Percentiles rank a stretch among this genome's conserved stretches.
Evolutionary conservation across 2,888 invertebrate species (phyloP).

Genomic region (Drosophila austrosaltans): DNA sequence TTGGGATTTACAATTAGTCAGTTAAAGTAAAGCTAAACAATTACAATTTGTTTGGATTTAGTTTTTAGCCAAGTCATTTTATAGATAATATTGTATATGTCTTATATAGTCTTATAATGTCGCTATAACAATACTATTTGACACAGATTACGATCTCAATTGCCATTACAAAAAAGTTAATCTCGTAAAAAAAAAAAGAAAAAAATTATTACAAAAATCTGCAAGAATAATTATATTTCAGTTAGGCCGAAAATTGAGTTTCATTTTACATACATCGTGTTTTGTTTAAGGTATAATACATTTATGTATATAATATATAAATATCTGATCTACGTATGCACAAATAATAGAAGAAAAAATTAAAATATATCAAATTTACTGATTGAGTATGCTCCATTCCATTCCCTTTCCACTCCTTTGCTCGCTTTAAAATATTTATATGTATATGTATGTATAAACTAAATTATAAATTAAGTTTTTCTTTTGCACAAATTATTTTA

Average conservation of each 20-base stretch:
- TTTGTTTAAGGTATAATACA: slow-evolving; percentile 8
- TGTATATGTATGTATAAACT: slow-evolving; percentile 51
- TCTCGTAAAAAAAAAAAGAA: too few species aligned
- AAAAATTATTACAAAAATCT: neutral
- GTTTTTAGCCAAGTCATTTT: neutral
- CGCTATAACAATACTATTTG: neutral
- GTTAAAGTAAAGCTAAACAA: too few species aligned
- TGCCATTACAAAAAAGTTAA: neutral
- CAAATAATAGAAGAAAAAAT: slow-evolving; percentile 15
- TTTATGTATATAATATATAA: slow-evolving; percentile 24
- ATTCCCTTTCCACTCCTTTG: neutral
- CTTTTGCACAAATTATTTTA: slow-evolving; percentile 42
- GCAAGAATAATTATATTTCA: neutral
- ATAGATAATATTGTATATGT: too few species aligned
- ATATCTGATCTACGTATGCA: slow-evolving; percentile 20
- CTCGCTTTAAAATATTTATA: slow-evolving; percentile 25
- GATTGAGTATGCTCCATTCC: slow-evolving; percentile 35
- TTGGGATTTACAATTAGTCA: too few species aligned
- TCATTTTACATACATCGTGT: neutral
- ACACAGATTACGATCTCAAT: neutral
- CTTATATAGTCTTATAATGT: neutral
- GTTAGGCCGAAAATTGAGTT: slow-evolving; percentile 3
- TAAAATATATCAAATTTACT: slow-evolving; percentile 38
- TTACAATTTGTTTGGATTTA: neutral
- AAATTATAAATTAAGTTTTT: slow-evolving; percentile 47